Conservation (phyloP, 2,888 invertebrate species). For the Dasysyrphus tricinctus region DNA sequence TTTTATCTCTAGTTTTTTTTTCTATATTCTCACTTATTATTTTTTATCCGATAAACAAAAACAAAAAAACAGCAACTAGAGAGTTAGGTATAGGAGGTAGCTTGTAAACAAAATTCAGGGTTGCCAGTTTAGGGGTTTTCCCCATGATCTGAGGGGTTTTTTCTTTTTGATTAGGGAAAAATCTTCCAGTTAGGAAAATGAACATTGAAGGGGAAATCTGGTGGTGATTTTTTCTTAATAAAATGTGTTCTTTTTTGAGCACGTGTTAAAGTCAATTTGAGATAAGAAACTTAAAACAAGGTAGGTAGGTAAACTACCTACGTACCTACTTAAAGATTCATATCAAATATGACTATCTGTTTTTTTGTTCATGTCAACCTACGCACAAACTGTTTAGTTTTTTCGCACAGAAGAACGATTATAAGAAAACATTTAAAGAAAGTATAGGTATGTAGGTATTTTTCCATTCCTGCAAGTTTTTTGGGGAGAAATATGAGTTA, state of each 20-base stretch:
- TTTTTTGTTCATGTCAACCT: no score
- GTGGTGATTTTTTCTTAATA: not conserved
- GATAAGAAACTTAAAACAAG: not conserved
- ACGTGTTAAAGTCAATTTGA: not conserved
- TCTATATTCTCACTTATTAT: conserved; percentile 2
- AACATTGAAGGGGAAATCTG: not conserved
- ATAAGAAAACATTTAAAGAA: no score
- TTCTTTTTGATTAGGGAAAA: not conserved
- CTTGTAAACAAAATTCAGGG: conserved; percentile 13
- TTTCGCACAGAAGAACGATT: no score
- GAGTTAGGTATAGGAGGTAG: not conserved
- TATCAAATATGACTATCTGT: not conserved
- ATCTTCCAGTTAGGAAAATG: not conserved
- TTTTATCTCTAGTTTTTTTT: not conserved
- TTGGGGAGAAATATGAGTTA: not conserved
- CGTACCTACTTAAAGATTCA: not conserved
- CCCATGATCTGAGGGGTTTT: not conserved
- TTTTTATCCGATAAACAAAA: conserved; percentile 12
- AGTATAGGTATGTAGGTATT: not conserved
- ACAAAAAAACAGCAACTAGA: not conserved
- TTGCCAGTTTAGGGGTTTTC: conserved; percentile 12
- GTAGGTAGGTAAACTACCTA: not conserved
- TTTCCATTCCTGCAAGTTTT: not conserved
- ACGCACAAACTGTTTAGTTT: no score
- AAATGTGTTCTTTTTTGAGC: not conserved